Conservation (phyloP, 2,888 invertebrate genomes). For the Trisateles emortualis region DNA sequence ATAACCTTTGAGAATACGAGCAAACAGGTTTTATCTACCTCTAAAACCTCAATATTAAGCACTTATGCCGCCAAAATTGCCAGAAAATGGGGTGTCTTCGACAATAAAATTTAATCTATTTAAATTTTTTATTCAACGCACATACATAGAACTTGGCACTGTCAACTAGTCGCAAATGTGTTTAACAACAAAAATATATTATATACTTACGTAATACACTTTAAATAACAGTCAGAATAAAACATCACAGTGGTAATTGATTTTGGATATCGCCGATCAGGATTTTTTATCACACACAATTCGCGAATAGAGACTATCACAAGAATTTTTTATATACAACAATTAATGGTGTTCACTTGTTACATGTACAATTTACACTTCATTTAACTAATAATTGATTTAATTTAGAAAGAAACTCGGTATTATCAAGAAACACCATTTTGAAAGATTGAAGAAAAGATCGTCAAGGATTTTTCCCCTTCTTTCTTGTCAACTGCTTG, state of each 20-base stretch:
- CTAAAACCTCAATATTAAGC: slow-evolving; percentile 26
- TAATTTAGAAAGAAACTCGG: slow-evolving; percentile 78
- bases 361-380: slow-evolving; percentile 59
- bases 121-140: slow-evolving; percentile 18
- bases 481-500: slow-evolving; percentile 66
- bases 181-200: slow-evolving; percentile 69
- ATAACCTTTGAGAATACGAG: slow-evolving; percentile 34
- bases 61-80: slow-evolving; percentile 37
- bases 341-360: slow-evolving; percentile 50
- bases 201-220: slow-evolving; percentile 82
- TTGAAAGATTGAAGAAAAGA: slow-evolving; percentile 81
- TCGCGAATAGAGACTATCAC: slow-evolving; percentile 55
- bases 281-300: slow-evolving; percentile 46
- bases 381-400: slow-evolving; percentile 70
- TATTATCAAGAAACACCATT: slow-evolving; percentile 82
- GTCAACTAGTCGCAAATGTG: slow-evolving; percentile 35
- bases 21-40: slow-evolving; percentile 42
- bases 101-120: slow-evolving; percentile 23
- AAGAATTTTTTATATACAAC: slow-evolving; percentile 56
- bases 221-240: slow-evolving; percentile 75
- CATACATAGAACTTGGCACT: slow-evolving; percentile 38
- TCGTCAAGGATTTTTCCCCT: slow-evolving; percentile 77
- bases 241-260: slow-evolving; percentile 78
- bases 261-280: slow-evolving; percentile 56
- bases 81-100: slow-evolving; percentile 36